These are phyloP conservation scores for Synanthedon andrenaeformis DNA, from an alignment of 2,888 invertebrate genomes.

Conservation along the genomic window DNA sequence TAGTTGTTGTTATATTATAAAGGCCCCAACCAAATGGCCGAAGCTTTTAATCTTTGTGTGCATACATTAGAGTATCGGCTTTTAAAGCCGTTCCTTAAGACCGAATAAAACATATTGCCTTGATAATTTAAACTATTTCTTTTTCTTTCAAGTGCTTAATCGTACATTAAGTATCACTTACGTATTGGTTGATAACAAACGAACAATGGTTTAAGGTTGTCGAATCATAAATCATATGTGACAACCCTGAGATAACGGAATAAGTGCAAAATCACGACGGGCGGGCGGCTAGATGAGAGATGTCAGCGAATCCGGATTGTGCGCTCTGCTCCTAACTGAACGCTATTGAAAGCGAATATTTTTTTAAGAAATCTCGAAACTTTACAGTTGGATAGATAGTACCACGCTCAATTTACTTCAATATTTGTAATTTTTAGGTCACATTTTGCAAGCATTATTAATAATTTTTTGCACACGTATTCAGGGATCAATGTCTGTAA, in stretches of 20 bases:
- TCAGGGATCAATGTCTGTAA: too few species aligned
- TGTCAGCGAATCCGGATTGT: background rate
- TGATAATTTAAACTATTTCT: too few species aligned
- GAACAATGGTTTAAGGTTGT: background rate
- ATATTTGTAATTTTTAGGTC: background rate
- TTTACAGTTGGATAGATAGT: background rate
- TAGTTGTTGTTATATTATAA: too few species aligned
- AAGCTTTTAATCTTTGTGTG: too few species aligned
- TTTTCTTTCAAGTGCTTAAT: too few species aligned
- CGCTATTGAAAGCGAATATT: background rate
- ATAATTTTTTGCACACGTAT: too few species aligned
- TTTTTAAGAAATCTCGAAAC: background rate
- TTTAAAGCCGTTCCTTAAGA: too few species aligned
- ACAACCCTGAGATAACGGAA: conserved; percentile 23
- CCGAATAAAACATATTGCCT: too few species aligned
- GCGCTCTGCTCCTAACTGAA: background rate
- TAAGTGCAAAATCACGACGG: conserved; percentile 27
- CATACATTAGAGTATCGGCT: too few species aligned
- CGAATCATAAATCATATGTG: conserved; percentile 4
- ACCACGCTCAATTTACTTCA: background rate
- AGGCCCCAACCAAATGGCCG: too few species aligned
- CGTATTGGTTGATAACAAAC: background rate
- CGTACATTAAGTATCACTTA: background rate
- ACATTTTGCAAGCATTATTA: too few species aligned
- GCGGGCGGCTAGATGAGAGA: conserved; percentile 13